A percentile compares a stretch with the other conserved stretches of the same genome.
Evolutionary conservation across 2,797 vertebrate genomes (phyloP).

Genomic region (Australoheros facetus): DNA sequence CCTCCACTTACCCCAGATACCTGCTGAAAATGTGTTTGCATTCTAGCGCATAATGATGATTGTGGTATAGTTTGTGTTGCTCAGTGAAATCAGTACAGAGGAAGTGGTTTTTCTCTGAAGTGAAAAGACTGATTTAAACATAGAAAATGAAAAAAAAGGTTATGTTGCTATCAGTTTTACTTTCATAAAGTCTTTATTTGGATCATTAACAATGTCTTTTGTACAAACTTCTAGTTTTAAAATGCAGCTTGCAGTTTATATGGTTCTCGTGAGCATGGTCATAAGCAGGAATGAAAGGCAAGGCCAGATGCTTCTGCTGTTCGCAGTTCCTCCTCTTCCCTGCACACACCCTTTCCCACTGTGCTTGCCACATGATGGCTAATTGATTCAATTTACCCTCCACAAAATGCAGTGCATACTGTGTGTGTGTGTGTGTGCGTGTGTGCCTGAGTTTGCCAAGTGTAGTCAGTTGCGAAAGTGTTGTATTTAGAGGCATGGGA

Average conservation of each 20-base stretch:
- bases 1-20: background rate
- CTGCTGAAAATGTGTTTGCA: background rate
- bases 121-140: background rate
- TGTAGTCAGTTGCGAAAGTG: background rate
- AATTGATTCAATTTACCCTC: conserved; percentile 40
- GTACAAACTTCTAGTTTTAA: background rate
- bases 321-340: conserved; percentile 1
- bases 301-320: background rate
- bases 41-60: conserved; percentile 9
- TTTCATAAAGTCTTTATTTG: too few relatives aligned
- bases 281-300: background rate
- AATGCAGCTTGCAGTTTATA: background rate
- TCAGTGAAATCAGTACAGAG: background rate
- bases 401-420: background rate
- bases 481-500: background rate
- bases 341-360: conserved; percentile 41
- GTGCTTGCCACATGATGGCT: conserved; percentile 34
- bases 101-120: background rate
- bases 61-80: background rate
- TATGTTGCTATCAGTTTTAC: accelerated
- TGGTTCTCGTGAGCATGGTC: background rate
- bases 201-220: background rate
- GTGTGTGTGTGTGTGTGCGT: background rate
- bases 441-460: background rate
- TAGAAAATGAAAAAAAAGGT: background rate